Conservation (phyloP, 2,797 vertebrate genomes). For the Picus viridis region DNA sequence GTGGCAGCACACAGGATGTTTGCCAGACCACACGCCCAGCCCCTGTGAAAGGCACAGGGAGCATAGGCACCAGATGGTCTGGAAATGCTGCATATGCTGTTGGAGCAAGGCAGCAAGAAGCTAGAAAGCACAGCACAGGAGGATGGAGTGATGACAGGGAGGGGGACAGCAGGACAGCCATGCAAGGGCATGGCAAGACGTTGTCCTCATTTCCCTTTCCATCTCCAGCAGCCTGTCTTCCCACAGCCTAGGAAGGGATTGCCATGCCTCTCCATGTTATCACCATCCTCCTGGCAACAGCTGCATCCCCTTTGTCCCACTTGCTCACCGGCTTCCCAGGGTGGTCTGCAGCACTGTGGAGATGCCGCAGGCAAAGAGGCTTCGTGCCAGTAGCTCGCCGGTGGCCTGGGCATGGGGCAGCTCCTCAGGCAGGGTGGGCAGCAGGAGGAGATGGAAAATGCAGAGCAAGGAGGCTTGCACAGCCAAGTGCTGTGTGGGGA, state of each 20-base stretch:
- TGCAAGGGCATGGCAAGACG: not conserved
- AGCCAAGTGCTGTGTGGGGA: conserved; percentile 78
- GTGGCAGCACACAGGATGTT: not conserved
- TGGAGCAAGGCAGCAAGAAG: not conserved
- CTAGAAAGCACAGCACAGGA: not conserved
- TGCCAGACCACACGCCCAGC: not conserved
- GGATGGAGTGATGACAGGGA: not conserved
- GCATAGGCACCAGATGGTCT: accelerated
- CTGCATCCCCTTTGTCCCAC: not conserved
- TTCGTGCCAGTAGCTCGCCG: conserved; percentile 76
- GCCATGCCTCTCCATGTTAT: not conserved
- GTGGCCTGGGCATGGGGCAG: not conserved
- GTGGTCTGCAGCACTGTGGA: conserved; percentile 82
- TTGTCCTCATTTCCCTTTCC: not conserved
- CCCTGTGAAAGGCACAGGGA: accelerated
- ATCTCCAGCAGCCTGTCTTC: not conserved
- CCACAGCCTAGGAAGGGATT: not conserved
- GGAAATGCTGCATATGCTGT: not conserved
- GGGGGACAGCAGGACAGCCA: not conserved
- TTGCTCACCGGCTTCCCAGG: conserved; percentile 83
- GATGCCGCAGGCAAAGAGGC: conserved; percentile 83
- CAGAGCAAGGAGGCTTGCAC: conserved; percentile 83
- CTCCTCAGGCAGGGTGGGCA: conserved; percentile 60
- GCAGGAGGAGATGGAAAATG: conserved; percentile 79
- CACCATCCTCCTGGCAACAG: not conserved